Base-by-base conservation (phyloP, 1,140 invertebrate species). In the Drosophila eugracilis region DNA sequence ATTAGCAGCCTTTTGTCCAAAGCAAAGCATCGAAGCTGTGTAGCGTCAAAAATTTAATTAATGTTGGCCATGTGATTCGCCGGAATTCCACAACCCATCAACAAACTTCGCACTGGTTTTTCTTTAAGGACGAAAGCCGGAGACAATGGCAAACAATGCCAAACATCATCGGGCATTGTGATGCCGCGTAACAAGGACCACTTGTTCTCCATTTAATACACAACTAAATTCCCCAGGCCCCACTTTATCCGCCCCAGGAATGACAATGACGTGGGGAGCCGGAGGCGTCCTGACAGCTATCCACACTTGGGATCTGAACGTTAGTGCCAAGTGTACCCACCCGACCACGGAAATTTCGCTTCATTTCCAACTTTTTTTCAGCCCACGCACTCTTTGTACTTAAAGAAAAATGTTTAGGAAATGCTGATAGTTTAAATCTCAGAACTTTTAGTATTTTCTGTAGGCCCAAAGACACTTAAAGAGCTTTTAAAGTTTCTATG, bases 11-110 rank as follows among this genome's bases (percentile, higher is more conserved):
- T 81, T 45, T 70, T 77, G 76, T 86, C 62, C 62, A 34, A 28
- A 44, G 17, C 62, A 34, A 28, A 44, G 17, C 63, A 59, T 54
- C 52, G 58, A 75, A 55, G 63, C 63, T 67, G 71, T 50, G 41
- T 12, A 62, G 52, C 57, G 49, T 86, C 42, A 76, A 81, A 66
- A 77, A 63, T 81, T 81, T 81, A 84, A 84, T 84, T 84, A 84
- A 86, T 85, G 65, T 52, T 57, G 37, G 39, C 58, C 53, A 67
- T 59, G 54, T 78, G 77, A 79, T 54, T 49, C 30, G 24, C 10
- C 30, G 47, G 36, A 52, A 60, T 52, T 45, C 17, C 28, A 41
- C 67, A 53, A 47, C 34, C 47, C n/a, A n/a, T n/a, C n/a, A n/a
- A 21, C 32, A 76, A 55, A 53, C 45, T 52, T 54, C 59, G 55